Base-by-base conservation (phyloP, 2,888 invertebrate genomes). In the Calameuta pallipes region DNA sequence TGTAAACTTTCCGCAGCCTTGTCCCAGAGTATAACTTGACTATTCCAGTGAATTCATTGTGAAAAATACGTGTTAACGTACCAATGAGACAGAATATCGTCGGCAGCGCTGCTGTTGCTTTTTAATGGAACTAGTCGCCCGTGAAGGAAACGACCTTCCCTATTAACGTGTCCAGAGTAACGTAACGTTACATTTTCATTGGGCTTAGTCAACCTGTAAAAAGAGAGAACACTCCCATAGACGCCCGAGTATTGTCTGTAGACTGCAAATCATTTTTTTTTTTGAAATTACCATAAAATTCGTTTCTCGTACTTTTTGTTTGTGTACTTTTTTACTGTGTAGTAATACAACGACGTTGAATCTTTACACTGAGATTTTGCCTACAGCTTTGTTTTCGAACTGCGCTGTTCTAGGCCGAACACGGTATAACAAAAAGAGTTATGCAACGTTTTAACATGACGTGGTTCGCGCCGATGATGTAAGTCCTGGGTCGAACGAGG, bases 381-480 rank as follows among this genome's bases (percentile, higher is more conserved):
- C 56, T 56, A 9, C 2, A 56, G 56, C 56, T 56, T 56, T 56
- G 23, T 56, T 56, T 56, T 56, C 23, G 23, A 56, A 56, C 23
- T 23, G 9, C 56, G 56, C 56, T 56, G 56, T 56, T 56, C 56
- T 56, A 56, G 56, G 56, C 56, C 56, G 9, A 56, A 15, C 41
- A 56, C 23, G 23, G 15, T 56, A 56, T 56, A 56, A 83, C 84
- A 84, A 86, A 81, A 83, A 81, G 78, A 81, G 82, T 86, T 86
- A 85, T 83, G 86, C 83, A 86, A 86, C 78, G 75, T 71, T 71
- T 31, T 77, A 56, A 31, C 71, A 71, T 71, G 71, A 71, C 71
- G 71, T 34, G 71, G 31, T 71, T 34, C 31, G 71, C 23, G 71
- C 12, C 71, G 56, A 31, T 71, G 71, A 71, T 34, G 71, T 71